Base-by-base conservation (phyloP, 2,113 vertebrate species). In the Shinisaurus crocodilurus region DNA sequence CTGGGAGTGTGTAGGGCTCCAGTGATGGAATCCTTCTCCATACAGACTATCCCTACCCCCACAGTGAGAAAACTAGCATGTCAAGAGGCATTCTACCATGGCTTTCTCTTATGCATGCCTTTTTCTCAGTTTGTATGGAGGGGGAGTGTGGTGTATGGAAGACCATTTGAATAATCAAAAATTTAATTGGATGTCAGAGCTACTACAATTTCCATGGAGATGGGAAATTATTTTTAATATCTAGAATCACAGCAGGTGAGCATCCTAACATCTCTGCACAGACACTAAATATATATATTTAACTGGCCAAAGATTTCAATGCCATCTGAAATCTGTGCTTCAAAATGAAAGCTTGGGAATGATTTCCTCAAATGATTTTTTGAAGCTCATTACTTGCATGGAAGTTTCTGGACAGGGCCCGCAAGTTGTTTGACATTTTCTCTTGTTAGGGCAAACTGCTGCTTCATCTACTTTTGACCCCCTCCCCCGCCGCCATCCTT, bases 391-490 rank as follows among this genome's bases (percentile, higher is more conserved):
- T 43, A 50, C 57, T 65, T 69, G n/a, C 40, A 12, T 90, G 88
- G 88, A 94, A 90, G 91, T 67, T 92, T 88, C 48, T 90, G 75
- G 32, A 10, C 32, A 91, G 70, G 16, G 92, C 57, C 50, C 70
- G 29, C 75, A 57, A 91, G 23, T 37, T 34, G 82, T 69, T 88
- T 90, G 86, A 79, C 48, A 43, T 88, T 86, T 85, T 48, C 80
- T 93, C 37, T 93, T 87, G 37, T 92, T 87, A 89, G 89, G 74
- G 37, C 40, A 50, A 90, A 85, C 37, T 87, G 89, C 72, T 29
- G 90, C 86, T 93, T 89, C 79, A 65, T 89, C 90, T 93, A 69
- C 91, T 91, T 94, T 89, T 90, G 91, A 85, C 87, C 87, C 45
- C 77, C 50, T 5, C 48, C 48, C 48, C 4, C 48, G 3, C 57